Base-by-base conservation (phyloP, 2,797 vertebrate species). In the Acrossocheilus fasciatus region DNA sequence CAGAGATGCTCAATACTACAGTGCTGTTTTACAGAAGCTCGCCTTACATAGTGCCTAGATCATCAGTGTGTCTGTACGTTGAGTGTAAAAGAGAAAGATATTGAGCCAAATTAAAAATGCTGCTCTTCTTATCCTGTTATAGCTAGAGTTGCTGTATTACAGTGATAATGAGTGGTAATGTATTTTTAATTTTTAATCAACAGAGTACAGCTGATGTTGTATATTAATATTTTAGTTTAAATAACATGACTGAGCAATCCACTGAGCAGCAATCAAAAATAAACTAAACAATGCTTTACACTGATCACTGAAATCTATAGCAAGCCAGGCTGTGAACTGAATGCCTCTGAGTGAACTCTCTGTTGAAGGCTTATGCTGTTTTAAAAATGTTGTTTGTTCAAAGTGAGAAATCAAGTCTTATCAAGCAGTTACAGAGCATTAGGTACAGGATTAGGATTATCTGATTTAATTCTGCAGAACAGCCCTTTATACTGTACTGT, bases 371-470 rank as follows among this genome's bases (percentile, higher is more conserved):
- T 75, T 79, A 36, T 1, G 50, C 18, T 52, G 39, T 57, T 86
- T 66, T 86, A 80, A 81, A 78, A 77, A 81, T 81, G 77, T 52
- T 39, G 81, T 89, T 87, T 81, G 77, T 36, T 86, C n/a, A 43
- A 77, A 87, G 18, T 64, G 39, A 84, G 83, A 69, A 66, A 45
- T 20, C 52, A 76, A 74, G n/a, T 74, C 43, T 74, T 43, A 52
- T 86, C 78, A 81, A 74, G 41, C 77, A 59, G 75, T 80, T 70
- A 80, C 84, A 85, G 39, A 64, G 76, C 68, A 50, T 80, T 80
- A 39, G 76, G 66, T 11, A 68, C 39, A 54, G 78, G 39, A 72
- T 69, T 30, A 80, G 30, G 39, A 59, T 73, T 78, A 79, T 11
- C 34, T 79, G 68, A 78, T 57, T 73, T 45, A n/a, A 70, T 47